Evolutionary conservation across 1,140 invertebrate genomes (phyloP), one percentile per base, ranked within the genome.

Genomic region (Lepidurus arcticus): DNA sequence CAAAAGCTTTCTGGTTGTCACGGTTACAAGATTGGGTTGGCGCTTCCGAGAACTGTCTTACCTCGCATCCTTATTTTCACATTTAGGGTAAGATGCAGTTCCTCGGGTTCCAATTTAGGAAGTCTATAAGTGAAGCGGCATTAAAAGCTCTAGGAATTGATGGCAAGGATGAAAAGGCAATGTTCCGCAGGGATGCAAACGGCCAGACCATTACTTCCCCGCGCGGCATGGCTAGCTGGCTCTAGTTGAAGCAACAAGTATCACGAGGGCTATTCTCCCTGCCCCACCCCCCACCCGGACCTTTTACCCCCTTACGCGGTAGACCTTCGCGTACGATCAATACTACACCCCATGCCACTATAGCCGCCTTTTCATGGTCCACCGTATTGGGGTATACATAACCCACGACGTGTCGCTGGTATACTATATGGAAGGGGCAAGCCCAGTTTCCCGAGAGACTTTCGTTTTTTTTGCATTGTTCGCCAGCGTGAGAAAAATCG

Each of bases 171-270:
- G 13, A 65, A 65, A 47, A 47, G 10, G 53, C 21, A n/a, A 9
- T 65, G 9, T 7, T 47, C 8, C 13, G 16, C 53, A 16, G 53
- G 13, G n/a, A 10, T 7, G 53, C 21, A 65, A 9, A 65, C 53
- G 21, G 53, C 53, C 16, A 65, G 53, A 11, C 21, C 13, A 13
- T 65, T 21, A 21, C 13, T n/a, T 21, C 1, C 6, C 21, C 6
- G 16, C 21, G 21, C 53, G 13, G 34, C 4, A 3, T 34, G 34
- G 34, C 34, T 34, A 34, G 34, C 3, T 34, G 34, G 34, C 1
- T 34, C 53, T 5, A 65, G 53, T 21, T 13, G 53, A 65, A 65
- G 53, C 53, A 65, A 65, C 53, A 65, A 65, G 53, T 65, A 65
- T 65, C 53, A 65, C 53, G 34, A 34, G 34, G 34, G 34, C 21